These are phyloP conservation scores for Chromobotia macracanthus DNA, from an alignment of 2,797 vertebrate genomes.

Conservation along the genomic window DNA sequence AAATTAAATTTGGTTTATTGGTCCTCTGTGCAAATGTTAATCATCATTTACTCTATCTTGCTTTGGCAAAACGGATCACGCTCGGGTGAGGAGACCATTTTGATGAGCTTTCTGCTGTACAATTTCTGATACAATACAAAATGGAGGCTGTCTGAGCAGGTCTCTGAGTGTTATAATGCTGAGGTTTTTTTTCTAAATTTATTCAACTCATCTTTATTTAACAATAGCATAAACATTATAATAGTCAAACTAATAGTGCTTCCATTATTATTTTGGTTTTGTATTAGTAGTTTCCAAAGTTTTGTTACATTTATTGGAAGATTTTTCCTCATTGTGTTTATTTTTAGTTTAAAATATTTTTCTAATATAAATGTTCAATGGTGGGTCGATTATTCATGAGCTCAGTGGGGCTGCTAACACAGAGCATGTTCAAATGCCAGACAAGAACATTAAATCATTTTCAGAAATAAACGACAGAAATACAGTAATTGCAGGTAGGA, in stretches of 20 bases:
- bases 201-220: not conserved
- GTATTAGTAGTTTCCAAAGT: too few relatives aligned
- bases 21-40: slow-evolving; percentile 72
- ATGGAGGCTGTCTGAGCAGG: slow-evolving; percentile 44
- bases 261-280: too few relatives aligned
- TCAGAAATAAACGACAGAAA: not conserved
- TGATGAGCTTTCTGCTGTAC: slow-evolving; percentile 42
- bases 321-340: too few relatives aligned
- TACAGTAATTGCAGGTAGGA: slow-evolving; percentile 68
- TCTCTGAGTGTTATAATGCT: not conserved
- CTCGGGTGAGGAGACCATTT: slow-evolving; percentile 51
- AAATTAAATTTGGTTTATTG: slow-evolving; percentile 79
- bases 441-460: slow-evolving; percentile 1
- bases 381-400: slow-evolving; percentile 17
- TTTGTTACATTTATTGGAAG: too few relatives aligned
- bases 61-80: slow-evolving; percentile 7
- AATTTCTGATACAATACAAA: slow-evolving; percentile 36
- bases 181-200: not conserved
- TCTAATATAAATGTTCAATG: not conserved
- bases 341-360: not conserved
- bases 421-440: slow-evolving; percentile 5
- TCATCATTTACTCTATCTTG: slow-evolving; percentile 68
- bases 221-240: not conserved
- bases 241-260: not conserved
- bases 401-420: not conserved